Conservation (phyloP, 1,140 invertebrate genomes). For the Branchinecta lynchi region DNA sequence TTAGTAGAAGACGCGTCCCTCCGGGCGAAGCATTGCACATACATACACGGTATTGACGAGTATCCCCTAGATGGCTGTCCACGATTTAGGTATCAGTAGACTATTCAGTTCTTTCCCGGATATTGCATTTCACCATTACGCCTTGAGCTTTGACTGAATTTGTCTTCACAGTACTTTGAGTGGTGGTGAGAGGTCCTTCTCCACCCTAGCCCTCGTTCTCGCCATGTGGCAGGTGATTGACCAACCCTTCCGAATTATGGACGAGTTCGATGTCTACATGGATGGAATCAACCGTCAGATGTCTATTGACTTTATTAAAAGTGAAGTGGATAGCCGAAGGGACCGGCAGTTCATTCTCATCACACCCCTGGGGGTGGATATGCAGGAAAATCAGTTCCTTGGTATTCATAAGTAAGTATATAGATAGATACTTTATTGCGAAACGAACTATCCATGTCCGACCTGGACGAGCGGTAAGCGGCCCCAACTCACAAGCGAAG, state of each 20-base stretch:
- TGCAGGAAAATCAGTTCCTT: not conserved
- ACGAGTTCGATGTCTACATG: conserved; percentile 98
- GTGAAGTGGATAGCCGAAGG: not conserved
- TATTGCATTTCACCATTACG: too few relatives aligned
- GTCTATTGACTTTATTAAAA: not conserved
- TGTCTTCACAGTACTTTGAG: not conserved
- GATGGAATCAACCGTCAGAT: conserved; percentile 30
- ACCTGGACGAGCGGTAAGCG: too few relatives aligned
- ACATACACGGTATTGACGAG: too few relatives aligned
- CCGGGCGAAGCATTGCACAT: too few relatives aligned
- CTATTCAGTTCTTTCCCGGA: too few relatives aligned
- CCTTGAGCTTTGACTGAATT: too few relatives aligned
- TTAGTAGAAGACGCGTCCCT: too few relatives aligned
- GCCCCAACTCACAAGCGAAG: too few relatives aligned
- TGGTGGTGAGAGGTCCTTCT: conserved; percentile 87
- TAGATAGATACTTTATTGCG: too few relatives aligned
- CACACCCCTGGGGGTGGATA: not conserved
- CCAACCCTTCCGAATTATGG: conserved; percentile 83
- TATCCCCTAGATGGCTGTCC: too few relatives aligned
- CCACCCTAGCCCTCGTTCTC: conserved; percentile 83
- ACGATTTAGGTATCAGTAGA: too few relatives aligned
- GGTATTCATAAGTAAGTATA: not conserved
- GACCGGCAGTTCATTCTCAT: not conserved
- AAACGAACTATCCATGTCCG: too few relatives aligned
- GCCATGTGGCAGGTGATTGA: conserved; percentile 79